Evolutionary conservation across 2,797 vertebrate genomes (phyloP), one percentile per base, ranked within the genome.

Genomic region (Channallabes apus): DNA sequence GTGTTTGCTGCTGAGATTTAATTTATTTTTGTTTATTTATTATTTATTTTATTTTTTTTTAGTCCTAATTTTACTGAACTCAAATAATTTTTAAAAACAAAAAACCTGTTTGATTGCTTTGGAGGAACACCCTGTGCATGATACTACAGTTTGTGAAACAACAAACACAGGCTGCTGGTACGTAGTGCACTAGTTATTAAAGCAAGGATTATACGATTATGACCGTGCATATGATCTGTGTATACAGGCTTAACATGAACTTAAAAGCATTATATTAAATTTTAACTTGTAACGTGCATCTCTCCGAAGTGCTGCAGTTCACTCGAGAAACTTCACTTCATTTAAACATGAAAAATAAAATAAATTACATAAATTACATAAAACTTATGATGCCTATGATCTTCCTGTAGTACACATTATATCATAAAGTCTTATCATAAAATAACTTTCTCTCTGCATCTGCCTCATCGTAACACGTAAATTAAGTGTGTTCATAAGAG

Each of bases 131-230:
- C 11, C 56, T 24, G 56, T 15, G 56, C 27, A 20, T 22, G 22
- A 5, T 22, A n/a, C 20, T 38, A 20, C 12, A 38, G 29, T 24
- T 35, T 35, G 27, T 20, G 8, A 0, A 58, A 56, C 20, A 32
- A 75, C 51, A 29, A 2, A 27, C 15, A 54, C 46, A 20, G 27
- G 17, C 6, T n/a, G 5, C 24, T 73, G 24, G 35, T n/a, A n/a
- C n/a, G n/a, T n/a, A 27, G 35, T 4, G 69, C 38, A 72, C 35
- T 24, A 12, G 20, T 35, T 77, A 77, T 77, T 59, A 77, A 24
- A 61, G 12, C 20, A 24, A 32, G 54, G 72, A 75, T 76, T 79
- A n/a, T n/a, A 79, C 3, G 75, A 77, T 77, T 38, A 38, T 38
- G 58, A 58, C 29, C 61, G 20, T 24, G 56, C 56, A 6, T 59